Evolutionary conservation across 2,888 invertebrate species (phyloP), one percentile per base, ranked within the genome.

Genomic region (Drosophila rellima): DNA sequence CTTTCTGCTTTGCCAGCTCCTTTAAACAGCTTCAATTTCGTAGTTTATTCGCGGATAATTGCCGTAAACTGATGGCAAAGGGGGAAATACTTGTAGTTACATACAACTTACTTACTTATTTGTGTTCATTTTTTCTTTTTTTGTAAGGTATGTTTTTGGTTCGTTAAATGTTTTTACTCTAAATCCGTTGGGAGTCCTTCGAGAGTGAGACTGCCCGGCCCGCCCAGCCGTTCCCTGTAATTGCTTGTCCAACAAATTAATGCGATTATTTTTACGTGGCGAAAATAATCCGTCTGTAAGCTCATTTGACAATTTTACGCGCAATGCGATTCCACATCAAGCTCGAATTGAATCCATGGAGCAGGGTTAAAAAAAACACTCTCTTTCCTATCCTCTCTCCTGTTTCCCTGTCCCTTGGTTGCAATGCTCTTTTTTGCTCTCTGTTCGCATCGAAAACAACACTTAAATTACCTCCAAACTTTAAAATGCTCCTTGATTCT

Each of bases 241-340:
- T 82, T 83, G 82, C 74, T 78, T 83, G 78, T 83, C 75, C 73
- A 71, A 83, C 82, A 82, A 82, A 82, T 82, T 82, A 82, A 82
- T 82, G 74, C 83, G 80, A 82, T 82, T 82, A 82, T 83, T 82
- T 82, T 73, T 82, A 80, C 80, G 78, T 78, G 82, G 82, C 69
- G 80, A 70, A 82, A 78, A 73, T 81, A 82, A 82, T 78, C 82
- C 80, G 52, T 62, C 56, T 63, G 82, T 80, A 81, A 82, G 81
- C 81, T 69, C 78, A 82, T 82, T 81, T 81, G 82, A 82, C 81
- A 82, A 74, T 69, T 78, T 80, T 60, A 72, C 82, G 78, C 80
- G 75, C 48, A 64, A 66, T 65, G 54, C 60, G 74, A 77, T 56
- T 72, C 48, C 50, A 20, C 35, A 23, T 17, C 37, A 66, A 71